Conservation (phyloP, 2,888 invertebrate genomes). For the Habroteleia sp. region DNA sequence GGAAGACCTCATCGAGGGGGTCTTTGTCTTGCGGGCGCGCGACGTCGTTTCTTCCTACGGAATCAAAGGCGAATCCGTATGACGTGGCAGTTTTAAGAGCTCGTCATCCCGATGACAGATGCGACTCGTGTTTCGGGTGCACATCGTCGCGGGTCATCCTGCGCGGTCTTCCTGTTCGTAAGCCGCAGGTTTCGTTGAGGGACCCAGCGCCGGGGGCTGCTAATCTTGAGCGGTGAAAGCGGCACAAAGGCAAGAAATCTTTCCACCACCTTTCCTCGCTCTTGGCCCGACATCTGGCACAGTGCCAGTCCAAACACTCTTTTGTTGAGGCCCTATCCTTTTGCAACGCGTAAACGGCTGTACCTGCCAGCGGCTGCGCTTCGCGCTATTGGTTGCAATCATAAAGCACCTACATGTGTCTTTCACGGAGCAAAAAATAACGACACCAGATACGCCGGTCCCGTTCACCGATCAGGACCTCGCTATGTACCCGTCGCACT, state of each 20-base stretch:
- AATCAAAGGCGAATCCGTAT: slow-evolving; percentile 29
- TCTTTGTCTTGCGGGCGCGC: slow-evolving; percentile 2
- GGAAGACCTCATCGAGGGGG: too few relatives aligned
- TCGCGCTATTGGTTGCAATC: slow-evolving; percentile 48
- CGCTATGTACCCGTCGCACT: too few relatives aligned
- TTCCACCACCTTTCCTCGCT: slow-evolving; percentile 44
- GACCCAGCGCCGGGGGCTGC: slow-evolving; percentile 55
- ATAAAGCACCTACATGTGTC: slow-evolving; percentile 62
- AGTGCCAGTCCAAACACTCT: slow-evolving; percentile 62
- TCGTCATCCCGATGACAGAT: slow-evolving; percentile 43
- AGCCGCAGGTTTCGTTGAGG: slow-evolving; percentile 38
- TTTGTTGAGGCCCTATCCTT: slow-evolving; percentile 48
- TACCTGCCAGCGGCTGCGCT: slow-evolving; percentile 60
- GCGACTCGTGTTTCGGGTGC: slow-evolving; percentile 31
- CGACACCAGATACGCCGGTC: slow-evolving; percentile 41
- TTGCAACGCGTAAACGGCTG: slow-evolving; percentile 54
- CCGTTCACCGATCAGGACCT: slow-evolving; percentile 43
- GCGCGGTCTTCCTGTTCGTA: slow-evolving; percentile 2
- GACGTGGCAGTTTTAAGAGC: slow-evolving; percentile 31
- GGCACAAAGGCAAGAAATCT: slow-evolving; percentile 66
- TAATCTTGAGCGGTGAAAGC: slow-evolving; percentile 72
- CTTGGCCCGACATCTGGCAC: slow-evolving; percentile 56
- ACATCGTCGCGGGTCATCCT: slow-evolving; percentile 34
- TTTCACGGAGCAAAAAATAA: slow-evolving; percentile 32
- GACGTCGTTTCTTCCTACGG: neutral